Conservation (phyloP, 2,888 invertebrate species). For the Callinectes sapidus region DNA sequence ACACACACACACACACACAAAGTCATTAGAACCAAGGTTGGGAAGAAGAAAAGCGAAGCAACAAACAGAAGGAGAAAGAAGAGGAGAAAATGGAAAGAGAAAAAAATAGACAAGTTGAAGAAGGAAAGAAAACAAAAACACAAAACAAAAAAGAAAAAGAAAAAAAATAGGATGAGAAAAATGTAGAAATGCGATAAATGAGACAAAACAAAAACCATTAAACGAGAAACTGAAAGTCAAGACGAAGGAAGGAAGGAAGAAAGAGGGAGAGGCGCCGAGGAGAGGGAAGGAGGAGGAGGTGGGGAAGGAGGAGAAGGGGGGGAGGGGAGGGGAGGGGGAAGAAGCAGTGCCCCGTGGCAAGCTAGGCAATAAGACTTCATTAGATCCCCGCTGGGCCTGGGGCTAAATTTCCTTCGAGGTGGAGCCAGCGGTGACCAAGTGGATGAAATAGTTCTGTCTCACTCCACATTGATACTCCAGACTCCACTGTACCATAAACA, state of each 20-base stretch:
- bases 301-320: background rate
- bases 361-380: constrained; percentile 17
- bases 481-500: background rate
- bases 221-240: background rate
- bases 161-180: background rate
- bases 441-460: background rate
- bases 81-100: background rate
- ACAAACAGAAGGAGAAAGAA: background rate
- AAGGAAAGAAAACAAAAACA: background rate
- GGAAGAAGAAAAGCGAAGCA: background rate
- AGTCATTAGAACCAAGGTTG: background rate
- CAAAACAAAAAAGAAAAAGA: background rate
- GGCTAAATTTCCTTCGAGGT: constrained; percentile 7
- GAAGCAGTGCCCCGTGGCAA: background rate
- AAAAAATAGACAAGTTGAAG: background rate
- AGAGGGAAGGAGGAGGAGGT: background rate
- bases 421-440: background rate
- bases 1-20: constrained; percentile 21
- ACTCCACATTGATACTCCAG: background rate
- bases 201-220: background rate
- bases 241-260: background rate
- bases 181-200: background rate
- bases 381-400: background rate
- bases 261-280: too few relatives aligned
- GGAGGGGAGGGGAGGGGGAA: background rate